Evolutionary conservation across 2,888 invertebrate genomes (phyloP).

Genomic region (Aleiodes leptofemur): DNA sequence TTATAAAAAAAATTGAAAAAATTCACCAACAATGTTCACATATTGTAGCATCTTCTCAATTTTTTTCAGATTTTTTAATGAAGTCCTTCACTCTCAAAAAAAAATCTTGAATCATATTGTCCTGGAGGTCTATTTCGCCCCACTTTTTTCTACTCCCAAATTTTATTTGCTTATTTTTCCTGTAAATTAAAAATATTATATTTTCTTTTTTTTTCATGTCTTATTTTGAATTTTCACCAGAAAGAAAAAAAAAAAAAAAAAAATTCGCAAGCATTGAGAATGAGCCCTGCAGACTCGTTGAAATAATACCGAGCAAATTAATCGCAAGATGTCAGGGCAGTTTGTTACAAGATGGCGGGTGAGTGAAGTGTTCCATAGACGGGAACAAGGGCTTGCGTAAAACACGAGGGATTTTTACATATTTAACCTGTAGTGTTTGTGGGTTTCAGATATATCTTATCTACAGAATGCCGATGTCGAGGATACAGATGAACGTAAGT

Average conservation of each 20-base stretch:
- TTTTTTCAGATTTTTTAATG: too few species aligned
- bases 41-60: too few species aligned
- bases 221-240: conserved; percentile 30
- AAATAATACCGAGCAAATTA: conserved; percentile 12
- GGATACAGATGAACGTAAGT: conserved; percentile 70
- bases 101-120: too few species aligned
- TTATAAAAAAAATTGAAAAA: too few species aligned
- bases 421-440: conserved; percentile 72
- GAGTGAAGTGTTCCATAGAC: conserved; percentile 72
- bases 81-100: too few species aligned
- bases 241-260: not conserved
- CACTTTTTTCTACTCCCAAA: too few species aligned
- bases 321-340: conserved; percentile 69
- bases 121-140: too few species aligned
- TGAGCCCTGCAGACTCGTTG: conserved; percentile 43
- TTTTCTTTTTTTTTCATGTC: conserved; percentile 46
- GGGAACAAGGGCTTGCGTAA: conserved; percentile 67
- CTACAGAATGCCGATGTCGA: conserved; percentile 70
- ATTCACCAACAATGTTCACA: too few species aligned
- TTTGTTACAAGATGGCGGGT: conserved; percentile 76
- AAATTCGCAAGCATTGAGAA: conserved; percentile 42
- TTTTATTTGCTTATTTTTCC: too few species aligned
- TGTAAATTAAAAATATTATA: conserved; percentile 12
- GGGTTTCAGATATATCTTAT: conserved; percentile 74
- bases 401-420: conserved; percentile 69